phyloP scores from a whole-genome alignment of 2,797 vertebrate genomes.

The Xenentodon cancila region DNA sequence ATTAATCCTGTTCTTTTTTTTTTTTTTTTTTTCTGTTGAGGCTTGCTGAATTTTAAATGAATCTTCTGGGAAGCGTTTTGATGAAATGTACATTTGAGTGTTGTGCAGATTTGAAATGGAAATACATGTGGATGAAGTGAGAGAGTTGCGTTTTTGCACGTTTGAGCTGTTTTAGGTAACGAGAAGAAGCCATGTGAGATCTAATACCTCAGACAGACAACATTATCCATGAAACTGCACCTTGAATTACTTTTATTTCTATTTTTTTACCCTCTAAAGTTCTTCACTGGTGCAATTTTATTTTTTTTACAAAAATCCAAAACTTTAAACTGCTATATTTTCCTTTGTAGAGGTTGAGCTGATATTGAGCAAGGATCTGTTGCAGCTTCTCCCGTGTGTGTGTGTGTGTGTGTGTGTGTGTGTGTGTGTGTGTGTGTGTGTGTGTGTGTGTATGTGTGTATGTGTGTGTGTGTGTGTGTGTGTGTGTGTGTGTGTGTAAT shows the following conservation, averaged over 20 bases:
- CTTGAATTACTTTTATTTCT: constrained; percentile 41
- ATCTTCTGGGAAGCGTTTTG: constrained; percentile 32
- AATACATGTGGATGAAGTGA: neutral
- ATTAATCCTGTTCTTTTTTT: constrained; percentile 44
- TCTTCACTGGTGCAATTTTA: constrained; percentile 58
- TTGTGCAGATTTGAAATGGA: constrained; percentile 22
- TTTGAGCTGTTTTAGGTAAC: constrained; percentile 38
- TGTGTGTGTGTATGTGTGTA: constrained; percentile 1
- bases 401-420: constrained; percentile 3
- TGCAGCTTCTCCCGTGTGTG: constrained; percentile 30
- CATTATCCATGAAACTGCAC: constrained; percentile 39
- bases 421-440: constrained; percentile 19
- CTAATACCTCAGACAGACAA: constrained; percentile 62
- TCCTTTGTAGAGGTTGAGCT: constrained; percentile 20
- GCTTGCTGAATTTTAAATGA: constrained; percentile 47
- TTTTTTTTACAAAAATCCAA: constrained; percentile 16
- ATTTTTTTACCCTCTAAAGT: constrained; percentile 38
- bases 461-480: no score
- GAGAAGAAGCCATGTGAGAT: constrained; percentile 46
- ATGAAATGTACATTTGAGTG: constrained; percentile 48
- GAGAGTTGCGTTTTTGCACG: constrained; percentile 26
- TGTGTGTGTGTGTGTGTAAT: constrained; percentile 10
- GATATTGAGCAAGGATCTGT: constrained; percentile 35
- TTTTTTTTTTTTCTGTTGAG: constrained; percentile 55
- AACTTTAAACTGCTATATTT: constrained; percentile 34